Evolutionary conservation across 2,113 vertebrate species (phyloP).

Genomic region (Argyrosomus japonicus): DNA sequence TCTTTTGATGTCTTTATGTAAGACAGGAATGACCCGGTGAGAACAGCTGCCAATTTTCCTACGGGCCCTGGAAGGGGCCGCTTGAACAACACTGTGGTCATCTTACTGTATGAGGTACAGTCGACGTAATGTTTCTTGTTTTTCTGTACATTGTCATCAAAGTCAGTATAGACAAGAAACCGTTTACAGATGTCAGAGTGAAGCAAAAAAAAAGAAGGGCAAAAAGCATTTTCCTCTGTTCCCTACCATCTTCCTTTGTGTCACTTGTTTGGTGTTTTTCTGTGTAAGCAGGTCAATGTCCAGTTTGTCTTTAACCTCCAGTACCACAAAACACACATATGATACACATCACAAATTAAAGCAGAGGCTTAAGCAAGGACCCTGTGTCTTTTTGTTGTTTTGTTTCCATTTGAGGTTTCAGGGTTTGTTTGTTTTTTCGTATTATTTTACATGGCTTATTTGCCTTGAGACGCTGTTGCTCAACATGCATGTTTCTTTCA

Average conservation of each 20-base stretch:
- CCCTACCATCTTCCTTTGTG: neutral
- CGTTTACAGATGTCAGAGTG: slow-evolving; percentile 43
- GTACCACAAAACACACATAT: slow-evolving; percentile 67
- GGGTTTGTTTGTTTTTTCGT: slow-evolving; percentile 10
- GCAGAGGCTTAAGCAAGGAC: slow-evolving; percentile 54
- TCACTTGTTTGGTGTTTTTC: slow-evolving; percentile 41
- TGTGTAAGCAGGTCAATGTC: slow-evolving; percentile 53
- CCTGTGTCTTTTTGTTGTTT: slow-evolving; percentile 48
- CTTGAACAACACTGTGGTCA: slow-evolving; percentile 43
- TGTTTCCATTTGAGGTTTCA: slow-evolving; percentile 61
- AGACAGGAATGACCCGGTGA: slow-evolving; percentile 53
- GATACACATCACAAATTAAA: slow-evolving; percentile 52
- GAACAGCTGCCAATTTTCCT: slow-evolving; percentile 75
- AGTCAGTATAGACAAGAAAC: slow-evolving; percentile 35
- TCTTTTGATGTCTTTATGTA: slow-evolving; percentile 38
- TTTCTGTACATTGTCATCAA: slow-evolving; percentile 35
- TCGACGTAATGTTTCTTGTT: slow-evolving; percentile 27
- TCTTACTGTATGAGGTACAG: slow-evolving; percentile 52
- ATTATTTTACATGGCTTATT: slow-evolving; percentile 53
- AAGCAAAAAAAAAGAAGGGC: slow-evolving; percentile 12
- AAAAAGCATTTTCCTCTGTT: slow-evolving; percentile 17
- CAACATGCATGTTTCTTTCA: slow-evolving; percentile 37
- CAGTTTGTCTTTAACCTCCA: slow-evolving; percentile 53
- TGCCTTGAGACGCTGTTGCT: slow-evolving; percentile 41
- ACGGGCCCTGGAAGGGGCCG: slow-evolving; percentile 20